These are phyloP conservation scores for Paedocypris micromegethes DNA, from an alignment of 2,797 vertebrate species.

Conservation along the genomic window DNA sequence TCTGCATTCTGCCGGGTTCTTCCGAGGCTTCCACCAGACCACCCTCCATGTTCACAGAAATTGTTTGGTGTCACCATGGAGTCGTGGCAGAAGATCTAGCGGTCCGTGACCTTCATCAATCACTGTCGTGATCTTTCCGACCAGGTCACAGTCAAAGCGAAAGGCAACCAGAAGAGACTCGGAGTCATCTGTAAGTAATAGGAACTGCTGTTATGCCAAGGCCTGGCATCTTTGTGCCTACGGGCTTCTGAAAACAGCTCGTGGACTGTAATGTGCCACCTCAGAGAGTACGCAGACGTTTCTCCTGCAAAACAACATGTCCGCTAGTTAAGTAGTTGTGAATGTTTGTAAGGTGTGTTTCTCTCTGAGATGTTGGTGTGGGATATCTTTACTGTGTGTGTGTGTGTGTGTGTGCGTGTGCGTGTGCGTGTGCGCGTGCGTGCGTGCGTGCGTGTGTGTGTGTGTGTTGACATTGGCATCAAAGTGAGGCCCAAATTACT, in stretches of 20 bases:
- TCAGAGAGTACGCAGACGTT: not conserved
- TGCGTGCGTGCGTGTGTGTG: no score
- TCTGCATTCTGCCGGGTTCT: not conserved
- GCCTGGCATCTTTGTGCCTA: not conserved
- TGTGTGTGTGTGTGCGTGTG: no score
- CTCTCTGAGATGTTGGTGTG: no score
- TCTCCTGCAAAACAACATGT: not conserved
- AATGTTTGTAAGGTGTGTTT: no score
- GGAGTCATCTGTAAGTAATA: constrained; percentile 48
- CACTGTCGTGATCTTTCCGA: constrained; percentile 2
- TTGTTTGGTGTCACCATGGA: not conserved
- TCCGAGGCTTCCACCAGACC: constrained; percentile 6
- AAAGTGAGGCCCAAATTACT: no score
- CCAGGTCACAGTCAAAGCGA: constrained; percentile 49
- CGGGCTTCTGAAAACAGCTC: constrained; percentile 12
- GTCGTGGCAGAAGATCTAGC: not conserved
- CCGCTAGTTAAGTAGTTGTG: no score
- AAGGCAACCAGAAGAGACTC: constrained; percentile 17
- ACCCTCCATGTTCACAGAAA: constrained; percentile 13
- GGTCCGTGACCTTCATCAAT: constrained; percentile 11
- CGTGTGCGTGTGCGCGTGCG: no score
- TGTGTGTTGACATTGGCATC: no score
- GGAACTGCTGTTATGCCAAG: constrained; percentile 13
- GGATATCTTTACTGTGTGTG: no score
- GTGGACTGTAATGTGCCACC: constrained; percentile 4